Base-by-base conservation (phyloP, 2,797 vertebrate species). In the Pteropus rufus region DNA sequence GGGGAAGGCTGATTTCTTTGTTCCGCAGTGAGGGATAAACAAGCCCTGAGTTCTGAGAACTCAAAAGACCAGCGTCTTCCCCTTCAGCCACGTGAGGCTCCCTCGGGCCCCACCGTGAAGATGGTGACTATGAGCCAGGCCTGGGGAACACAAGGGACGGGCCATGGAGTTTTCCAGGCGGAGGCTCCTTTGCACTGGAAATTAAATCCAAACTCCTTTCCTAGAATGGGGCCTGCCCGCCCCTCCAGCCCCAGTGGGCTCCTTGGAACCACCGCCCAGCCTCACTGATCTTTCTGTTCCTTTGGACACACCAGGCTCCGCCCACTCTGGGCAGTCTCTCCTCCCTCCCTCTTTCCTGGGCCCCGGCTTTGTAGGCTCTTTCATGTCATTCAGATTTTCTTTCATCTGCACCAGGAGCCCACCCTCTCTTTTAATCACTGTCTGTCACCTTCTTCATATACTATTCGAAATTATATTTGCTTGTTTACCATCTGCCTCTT, bases 271-370 rank as follows among this genome's bases (percentile, higher is more conserved):
- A 29, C 10, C 14, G 5, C 24, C n/a, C 4, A 9, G n/a, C 8
- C 21, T 65, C 24, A 0, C 10, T 39, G 1, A 18, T 3, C 19
- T 90, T 64, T 58, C 19, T 4, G 52, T 8, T 18, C 58, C 49
- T 69, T 10, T 4, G 16, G 44, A 36, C 3, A 0, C 16, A 24
- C 15, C 0, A 19, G 2, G 15, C 19, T 31, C 65, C 0, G 34
- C 36, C 29, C 65, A 64, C 52, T 44, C 49, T 56, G 70, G 26
- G 56, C 18, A 0, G 34, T n/a, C 15, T 8, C 5, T 1, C 7
- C 58, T 52, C 73, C 73, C 62, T 29, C 19, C 16, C 5, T 15
- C 5, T 54, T 65, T 41, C 36, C 3, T 58, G 75, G 26, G 21
- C 21, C 34, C 9, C 46, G 21, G 54, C 18, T 81, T 89, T 73